Evolutionary conservation across 1,140 invertebrate species (phyloP).

Genomic region (Acromyrmex charruanus): DNA sequence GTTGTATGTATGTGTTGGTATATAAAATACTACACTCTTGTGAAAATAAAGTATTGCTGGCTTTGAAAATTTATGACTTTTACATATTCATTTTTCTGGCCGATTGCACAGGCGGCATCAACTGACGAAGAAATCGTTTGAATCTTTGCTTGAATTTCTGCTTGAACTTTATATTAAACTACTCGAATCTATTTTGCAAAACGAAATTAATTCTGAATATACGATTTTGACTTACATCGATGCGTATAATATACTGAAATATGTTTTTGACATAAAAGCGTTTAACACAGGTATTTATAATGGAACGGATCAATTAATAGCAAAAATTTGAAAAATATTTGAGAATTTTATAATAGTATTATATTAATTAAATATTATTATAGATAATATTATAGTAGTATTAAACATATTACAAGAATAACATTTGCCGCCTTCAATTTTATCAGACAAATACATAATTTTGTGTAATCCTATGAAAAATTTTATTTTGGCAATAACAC

Average conservation of each 20-base stretch:
- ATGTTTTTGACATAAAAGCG: not conserved
- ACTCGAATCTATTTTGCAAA: not conserved
- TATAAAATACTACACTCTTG: not conserved
- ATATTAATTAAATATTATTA: no score
- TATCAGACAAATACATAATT: not conserved
- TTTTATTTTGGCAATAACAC: not conserved
- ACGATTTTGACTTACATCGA: not conserved
- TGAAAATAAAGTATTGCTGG: slow-evolving; percentile 7
- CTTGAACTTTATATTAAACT: not conserved
- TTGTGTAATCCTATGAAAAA: not conserved
- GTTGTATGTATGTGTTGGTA: not conserved
- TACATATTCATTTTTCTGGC: slow-evolving; percentile 19
- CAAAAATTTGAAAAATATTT: not conserved
- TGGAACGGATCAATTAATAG: no score
- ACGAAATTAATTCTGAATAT: not conserved
- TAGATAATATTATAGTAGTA: not conserved
- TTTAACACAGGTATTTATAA: not conserved
- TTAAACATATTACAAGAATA: not conserved
- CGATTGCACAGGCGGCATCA: slow-evolving; percentile 3
- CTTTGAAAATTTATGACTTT: slow-evolving; percentile 2
- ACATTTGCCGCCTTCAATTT: not conserved
- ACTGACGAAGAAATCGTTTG: slow-evolving; percentile 6
- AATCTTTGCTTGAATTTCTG: not conserved
- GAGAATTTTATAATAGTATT: not conserved
- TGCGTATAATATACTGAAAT: not conserved